phyloP scores from a whole-genome alignment of 2,888 invertebrate species.

The Drosophila parthenogenetica region DNA sequence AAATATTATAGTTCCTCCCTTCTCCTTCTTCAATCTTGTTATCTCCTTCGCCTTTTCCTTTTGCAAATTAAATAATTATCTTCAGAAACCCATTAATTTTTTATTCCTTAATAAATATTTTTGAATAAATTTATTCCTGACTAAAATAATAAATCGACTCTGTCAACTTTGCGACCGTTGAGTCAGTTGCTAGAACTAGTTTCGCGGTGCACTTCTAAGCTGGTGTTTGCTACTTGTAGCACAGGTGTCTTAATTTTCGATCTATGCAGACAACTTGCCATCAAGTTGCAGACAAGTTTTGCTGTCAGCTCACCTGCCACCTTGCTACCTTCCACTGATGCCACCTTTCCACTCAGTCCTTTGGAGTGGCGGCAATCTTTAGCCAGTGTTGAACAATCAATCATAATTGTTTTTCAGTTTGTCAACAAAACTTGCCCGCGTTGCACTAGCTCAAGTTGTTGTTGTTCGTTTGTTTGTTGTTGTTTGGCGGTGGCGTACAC shows the following conservation, averaged over 20 bases:
- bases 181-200: background rate
- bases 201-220: background rate
- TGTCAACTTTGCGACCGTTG: background rate
- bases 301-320: background rate
- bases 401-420: conserved; percentile 80
- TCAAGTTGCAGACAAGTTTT: conserved; percentile 24
- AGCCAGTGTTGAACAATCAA: conserved; percentile 68
- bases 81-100: no score
- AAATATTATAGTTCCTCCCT: no score
- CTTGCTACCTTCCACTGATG: conserved; percentile 16
- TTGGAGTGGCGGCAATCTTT: conserved; percentile 36
- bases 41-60: no score
- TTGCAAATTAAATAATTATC: no score
- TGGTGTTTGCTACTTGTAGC: conserved; percentile 1
- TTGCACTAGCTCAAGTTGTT: conserved; percentile 57
- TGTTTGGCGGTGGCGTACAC: conserved; percentile 1
- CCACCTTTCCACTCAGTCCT: background rate
- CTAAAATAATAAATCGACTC: background rate
- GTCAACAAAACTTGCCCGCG: conserved; percentile 64
- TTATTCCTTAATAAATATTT: no score
- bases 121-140: no score
- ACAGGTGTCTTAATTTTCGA: conserved; percentile 31
- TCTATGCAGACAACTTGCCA: conserved; percentile 30
- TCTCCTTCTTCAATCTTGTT: no score
- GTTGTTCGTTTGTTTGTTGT: conserved; percentile 1